Evolutionary conservation across 2,888 invertebrate genomes (phyloP), one percentile per base, ranked within the genome.

Genomic region (Eupithecia tripunctaria): DNA sequence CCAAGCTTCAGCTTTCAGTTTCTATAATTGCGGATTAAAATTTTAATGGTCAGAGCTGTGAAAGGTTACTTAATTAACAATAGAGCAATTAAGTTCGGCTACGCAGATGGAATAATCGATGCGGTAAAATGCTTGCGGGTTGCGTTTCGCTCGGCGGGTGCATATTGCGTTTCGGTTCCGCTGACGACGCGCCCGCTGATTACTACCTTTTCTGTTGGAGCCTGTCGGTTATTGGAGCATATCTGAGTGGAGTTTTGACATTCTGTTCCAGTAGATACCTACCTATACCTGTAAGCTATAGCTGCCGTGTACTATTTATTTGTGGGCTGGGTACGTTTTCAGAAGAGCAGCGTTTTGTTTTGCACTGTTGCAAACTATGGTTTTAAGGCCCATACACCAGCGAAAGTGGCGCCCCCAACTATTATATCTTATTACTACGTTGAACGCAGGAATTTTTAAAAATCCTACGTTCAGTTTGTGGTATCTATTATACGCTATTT

Each of bases 51-150:
- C 70, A 70, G 76, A 67, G 71, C 70, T 76, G 88, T 91, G 91
- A 91, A 93, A 91, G 89, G 93, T 92, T 89, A 90, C 90, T 90
- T 92, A 94, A 94, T 93, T 93, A 94, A 94, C 94, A 94, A 94
- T 94, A 91, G 93, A 91, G 91, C 92, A 94, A 94, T 94, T 94
- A 94, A 93, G 89, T 90, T 89, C 86, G 84, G 86, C 84, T 85
- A 84, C 88, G 89, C 88, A 88, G 87, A 85, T 86, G 76, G 75
- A 80, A 74, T 76, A 76, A 74, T 74, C 74, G 73, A 74, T 84
- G 85, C 82, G 79, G 85, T 88, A 88, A 92, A 91, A 92, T 89
- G 88, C 77, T 77, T 65, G 69, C 71, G 79, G 80, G 79, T 70
- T 69, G 73, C 87, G 90, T 88, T 89, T 85, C 88, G 89, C 88